These are phyloP conservation scores for Cryptoprocta ferox DNA, from an alignment of 2,797 vertebrate species.

Conservation along the genomic window DNA sequence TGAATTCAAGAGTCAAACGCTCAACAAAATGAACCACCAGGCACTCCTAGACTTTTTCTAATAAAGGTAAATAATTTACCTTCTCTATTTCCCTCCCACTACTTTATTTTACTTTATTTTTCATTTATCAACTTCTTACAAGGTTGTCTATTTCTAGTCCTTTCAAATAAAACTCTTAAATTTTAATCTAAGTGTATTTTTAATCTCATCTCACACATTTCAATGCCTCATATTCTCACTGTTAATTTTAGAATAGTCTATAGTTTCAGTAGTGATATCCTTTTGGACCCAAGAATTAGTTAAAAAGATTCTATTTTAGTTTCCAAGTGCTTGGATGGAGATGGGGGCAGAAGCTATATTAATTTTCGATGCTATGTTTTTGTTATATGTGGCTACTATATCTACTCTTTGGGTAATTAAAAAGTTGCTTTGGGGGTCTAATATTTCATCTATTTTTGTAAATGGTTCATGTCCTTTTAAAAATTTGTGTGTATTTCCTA, in stretches of 20 bases:
- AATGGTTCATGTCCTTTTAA: neutral
- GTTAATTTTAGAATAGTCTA: constrained; percentile 16
- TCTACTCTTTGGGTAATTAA: neutral
- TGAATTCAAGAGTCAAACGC: neutral
- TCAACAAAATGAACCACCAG: neutral
- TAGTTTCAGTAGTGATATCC: neutral
- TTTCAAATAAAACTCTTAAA: constrained; percentile 13
- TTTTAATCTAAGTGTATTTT: neutral
- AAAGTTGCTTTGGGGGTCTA: neutral
- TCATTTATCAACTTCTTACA: neutral
- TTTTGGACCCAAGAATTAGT: constrained; percentile 10
- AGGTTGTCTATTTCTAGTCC: neutral
- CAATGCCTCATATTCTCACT: neutral
- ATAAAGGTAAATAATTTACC: neutral
- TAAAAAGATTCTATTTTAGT: neutral
- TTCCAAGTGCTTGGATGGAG: neutral
- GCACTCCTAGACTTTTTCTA: neutral
- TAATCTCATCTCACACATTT: neutral
- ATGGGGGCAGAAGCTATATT: neutral
- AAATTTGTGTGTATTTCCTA: neutral
- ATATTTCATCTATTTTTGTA: neutral
- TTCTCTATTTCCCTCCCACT: neutral
- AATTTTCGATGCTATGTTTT: neutral
- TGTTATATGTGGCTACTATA: neutral
- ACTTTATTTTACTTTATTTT: neutral